Evolutionary conservation across 2,888 invertebrate species (phyloP), one percentile per base, ranked within the genome.

Genomic region (Drosophila engyochracea): DNA sequence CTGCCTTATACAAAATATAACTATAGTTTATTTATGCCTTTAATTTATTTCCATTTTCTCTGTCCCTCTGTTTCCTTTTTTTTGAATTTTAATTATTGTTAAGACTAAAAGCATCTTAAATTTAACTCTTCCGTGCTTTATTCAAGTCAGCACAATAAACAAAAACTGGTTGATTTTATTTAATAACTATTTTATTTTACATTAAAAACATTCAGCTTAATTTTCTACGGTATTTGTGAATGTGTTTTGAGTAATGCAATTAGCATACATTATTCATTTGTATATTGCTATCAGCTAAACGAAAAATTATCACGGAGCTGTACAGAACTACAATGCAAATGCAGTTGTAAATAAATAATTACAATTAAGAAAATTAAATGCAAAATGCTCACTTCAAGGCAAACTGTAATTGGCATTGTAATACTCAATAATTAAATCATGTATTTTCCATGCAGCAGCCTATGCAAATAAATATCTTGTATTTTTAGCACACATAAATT

Each of bases 401-500:
- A 33, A 30, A 16, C 49, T 61, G 41, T 14, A 55, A 22, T 22
- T 44, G 30, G 22, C 39, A 69, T 67, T 57, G 63, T 52, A 71
- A 41, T 59, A 54, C 49, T 49, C 73, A 72, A 79, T 83, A 77
- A 81, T 71, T 76, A 70, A 77, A 58, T 64, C 49, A 82, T 75
- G 76, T 70, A 72, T 68, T 74, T 69, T 68, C 47, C 51, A 52
- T 53, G 49, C 54, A 37, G 35, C 28, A 47, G 25, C 4, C 57
- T 35, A 35, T 67, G 75, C 63, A 74, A 78, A 80, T 74, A 90
- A 60, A 68, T 77, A 85, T 85, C 75, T 39, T 59, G 52, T 72
- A 67, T 73, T 74, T 70, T 47, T 52, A 53, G 54, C 30, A 55
- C 74, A 76, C 82, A 82, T 77, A 65, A 69, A 90, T 85, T 72